These are phyloP conservation scores for Hecatera dysodea DNA, from an alignment of 2,888 invertebrate species.

Conservation along the genomic window DNA sequence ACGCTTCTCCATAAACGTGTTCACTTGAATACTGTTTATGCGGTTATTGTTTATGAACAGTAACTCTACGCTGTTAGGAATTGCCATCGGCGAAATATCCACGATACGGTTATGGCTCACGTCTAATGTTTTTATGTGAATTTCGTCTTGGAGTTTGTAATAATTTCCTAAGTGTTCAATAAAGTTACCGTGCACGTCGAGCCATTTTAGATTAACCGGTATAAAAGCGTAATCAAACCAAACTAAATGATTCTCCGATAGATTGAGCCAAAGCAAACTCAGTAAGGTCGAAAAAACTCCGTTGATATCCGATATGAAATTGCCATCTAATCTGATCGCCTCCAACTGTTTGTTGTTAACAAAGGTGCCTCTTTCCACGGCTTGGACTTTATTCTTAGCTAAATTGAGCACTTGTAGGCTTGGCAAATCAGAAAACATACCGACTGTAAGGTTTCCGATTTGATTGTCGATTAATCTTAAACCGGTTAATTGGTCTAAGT, in stretches of 20 bases:
- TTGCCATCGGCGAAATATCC: constrained; percentile 95
- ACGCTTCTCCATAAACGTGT: constrained; percentile 96
- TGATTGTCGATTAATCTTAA: constrained; percentile 97
- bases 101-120: constrained; percentile 97
- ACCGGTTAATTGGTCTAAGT: constrained; percentile 96
- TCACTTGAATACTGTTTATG: constrained; percentile 95
- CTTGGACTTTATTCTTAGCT: constrained; percentile 96
- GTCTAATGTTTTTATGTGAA: constrained; percentile 95
- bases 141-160: constrained; percentile 95
- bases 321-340: constrained; percentile 96
- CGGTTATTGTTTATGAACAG: constrained; percentile 97
- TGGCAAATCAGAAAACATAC: constrained; percentile 96
- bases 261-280: constrained; percentile 95
- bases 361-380: constrained; percentile 95
- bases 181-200: constrained; percentile 97
- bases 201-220: constrained; percentile 96
- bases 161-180: constrained; percentile 97
- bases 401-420: constrained; percentile 96
- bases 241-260: constrained; percentile 97
- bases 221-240: constrained; percentile 98
- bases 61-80: constrained; percentile 96
- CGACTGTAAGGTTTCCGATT: constrained; percentile 95
- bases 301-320: constrained; percentile 96
- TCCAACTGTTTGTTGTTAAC: constrained; percentile 95
- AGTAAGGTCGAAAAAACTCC: constrained; percentile 96